A percentile compares a stretch with the other conserved stretches of the same genome.
These are phyloP conservation scores for Ichneumon xanthorius DNA, from an alignment of 2,888 invertebrate genomes.

Conservation along the genomic window DNA sequence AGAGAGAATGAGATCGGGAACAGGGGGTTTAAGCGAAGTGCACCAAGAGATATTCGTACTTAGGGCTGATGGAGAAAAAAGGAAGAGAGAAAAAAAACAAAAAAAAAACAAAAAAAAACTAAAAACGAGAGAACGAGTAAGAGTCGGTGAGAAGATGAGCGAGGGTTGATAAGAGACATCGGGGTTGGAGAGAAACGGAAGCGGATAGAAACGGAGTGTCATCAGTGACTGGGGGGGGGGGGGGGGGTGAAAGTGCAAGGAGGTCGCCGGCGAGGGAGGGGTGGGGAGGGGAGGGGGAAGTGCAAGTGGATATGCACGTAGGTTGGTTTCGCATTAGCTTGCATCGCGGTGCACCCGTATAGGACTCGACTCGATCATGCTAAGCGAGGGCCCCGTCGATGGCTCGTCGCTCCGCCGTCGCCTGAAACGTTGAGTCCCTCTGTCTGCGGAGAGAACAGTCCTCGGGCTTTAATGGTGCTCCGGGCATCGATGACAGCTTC, in stretches of 20 bases:
- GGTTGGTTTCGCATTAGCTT: constrained; percentile 39
- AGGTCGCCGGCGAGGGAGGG: background rate
- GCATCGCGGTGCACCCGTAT: constrained; percentile 38
- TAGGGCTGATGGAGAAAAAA: constrained; percentile 38
- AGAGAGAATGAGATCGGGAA: background rate
- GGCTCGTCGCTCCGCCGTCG: constrained; percentile 10
- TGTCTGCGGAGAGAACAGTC: constrained; percentile 17
- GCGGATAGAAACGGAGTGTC: constrained; percentile 23
- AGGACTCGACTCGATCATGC: constrained; percentile 46
- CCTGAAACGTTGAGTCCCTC: constrained; percentile 41
- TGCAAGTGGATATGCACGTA: constrained; percentile 20
- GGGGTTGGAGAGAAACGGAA: constrained; percentile 6
- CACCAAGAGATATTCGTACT: constrained; percentile 39
- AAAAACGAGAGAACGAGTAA: background rate
- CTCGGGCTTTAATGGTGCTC: constrained; percentile 33
- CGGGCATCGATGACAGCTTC: background rate
- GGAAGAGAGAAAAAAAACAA: constrained; percentile 21
- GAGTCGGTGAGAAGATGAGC: constrained; percentile 18
- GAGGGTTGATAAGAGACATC: constrained; percentile 25
- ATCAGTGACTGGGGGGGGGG: constrained; percentile 16
- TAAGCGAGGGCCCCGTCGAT: constrained; percentile 45
- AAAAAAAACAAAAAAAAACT: background rate
- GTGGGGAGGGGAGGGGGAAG: constrained; percentile 14
- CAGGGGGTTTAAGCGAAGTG: constrained; percentile 25
- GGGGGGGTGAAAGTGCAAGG: constrained; percentile 7